Base-by-base conservation (phyloP, 2,113 vertebrate genomes). In the Dipodomys merriami region DNA sequence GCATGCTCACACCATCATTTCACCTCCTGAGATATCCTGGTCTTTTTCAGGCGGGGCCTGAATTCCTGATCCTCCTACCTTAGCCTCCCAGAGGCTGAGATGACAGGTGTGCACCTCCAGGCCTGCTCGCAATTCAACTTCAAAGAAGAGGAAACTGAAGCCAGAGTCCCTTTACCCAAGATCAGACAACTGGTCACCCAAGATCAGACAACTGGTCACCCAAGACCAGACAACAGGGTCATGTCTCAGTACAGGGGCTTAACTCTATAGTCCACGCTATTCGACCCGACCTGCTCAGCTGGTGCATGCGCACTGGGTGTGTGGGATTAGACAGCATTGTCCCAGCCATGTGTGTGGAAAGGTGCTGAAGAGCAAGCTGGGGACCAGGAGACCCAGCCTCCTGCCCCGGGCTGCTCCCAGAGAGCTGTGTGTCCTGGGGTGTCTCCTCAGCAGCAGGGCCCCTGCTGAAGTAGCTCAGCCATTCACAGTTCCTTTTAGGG, bases 291-390 rank as follows among this genome's bases (percentile, higher is more conserved):
- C 44, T 4, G 27, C 4, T 79, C 15, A 16, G 39, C 4, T 0
- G 35, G 67, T 1, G 3, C 3, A 25, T 10, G 6, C 16, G 4
- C 10, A 5, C 2, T 15, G 49, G 1, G 33, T 1, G 2, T 12
- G 30, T 8, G 57, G 62, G 25, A 39, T 27, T 11, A n/a, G 62
- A 29, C 0, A 13, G 49, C 12, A 27, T 11, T 30, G 65, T 65
- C 74, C 11, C 1, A 23, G 0, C 2, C 0, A 5, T 8, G 8
- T 3, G 23, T 49, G 86, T 35, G 82, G 49, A 57, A 46, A 33
- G 49, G 30, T 12, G 23, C 23, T 7, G 39, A 39, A 39, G 39
- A 39, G 39, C 39, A 39, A 39, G 39, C 39, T 39, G 39, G 39
- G 39, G 39, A 39, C 39, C 3, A 1, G 39, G 57, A 88, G 33